Conservation (phyloP, 2,113 vertebrate species). For the rat (Rattus norvegicus) region GRCr8 NC_086021.1:97852001-97852500, state of each 20-base stretch:
- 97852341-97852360: background rate
- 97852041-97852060: slow-evolving; percentile 57
- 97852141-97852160: background rate
- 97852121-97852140: slow-evolving; percentile 29
- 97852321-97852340: background rate
- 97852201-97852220: slow-evolving; percentile 12
- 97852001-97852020: slow-evolving; percentile 45
- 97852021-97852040: slow-evolving; percentile 48
- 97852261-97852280: background rate
- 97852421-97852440: slow-evolving; percentile 51
- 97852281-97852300: background rate
- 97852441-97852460: background rate
- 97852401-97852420: background rate
- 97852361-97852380: background rate
- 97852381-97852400: background rate
- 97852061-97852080: slow-evolving; percentile 65
- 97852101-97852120: background rate
- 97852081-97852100: slow-evolving; percentile 62
- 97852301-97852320: background rate
- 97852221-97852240: background rate
- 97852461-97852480: background rate
- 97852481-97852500: slow-evolving; percentile 42
- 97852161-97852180: background rate
- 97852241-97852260: background rate
- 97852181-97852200: slow-evolving; percentile 5